Percentiles rank a stretch among this genome's conserved stretches.
phyloP scores from a whole-genome alignment of 2,888 invertebrate genomes.

The Tridacna gigas region DNA sequence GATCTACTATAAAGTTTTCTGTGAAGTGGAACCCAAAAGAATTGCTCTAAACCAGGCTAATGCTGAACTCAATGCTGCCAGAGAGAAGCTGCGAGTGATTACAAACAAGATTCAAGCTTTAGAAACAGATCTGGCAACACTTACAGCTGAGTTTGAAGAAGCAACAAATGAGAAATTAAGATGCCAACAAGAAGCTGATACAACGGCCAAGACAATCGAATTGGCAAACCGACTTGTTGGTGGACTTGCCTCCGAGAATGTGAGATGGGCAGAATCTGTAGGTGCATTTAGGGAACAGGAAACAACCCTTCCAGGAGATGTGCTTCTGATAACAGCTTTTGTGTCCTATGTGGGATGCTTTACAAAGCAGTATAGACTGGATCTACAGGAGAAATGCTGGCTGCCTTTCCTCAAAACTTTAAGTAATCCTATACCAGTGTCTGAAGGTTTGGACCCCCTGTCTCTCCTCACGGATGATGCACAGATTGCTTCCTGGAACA shows the following conservation, averaged over 20 bases:
- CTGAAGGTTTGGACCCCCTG: conserved; percentile 94
- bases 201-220: conserved; percentile 95
- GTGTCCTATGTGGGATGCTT: conserved; percentile 98
- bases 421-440: conserved; percentile 92
- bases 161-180: conserved; percentile 93
- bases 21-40: conserved; percentile 97
- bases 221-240: conserved; percentile 97
- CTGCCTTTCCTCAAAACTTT: conserved; percentile 92
- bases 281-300: conserved; percentile 91
- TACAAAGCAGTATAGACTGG: conserved; percentile 95
- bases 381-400: conserved; percentile 89
- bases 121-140: conserved; percentile 93
- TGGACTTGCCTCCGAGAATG: conserved; percentile 97
- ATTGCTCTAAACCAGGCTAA: conserved; percentile 96
- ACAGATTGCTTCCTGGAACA: conserved; percentile 97
- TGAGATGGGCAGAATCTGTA: conserved; percentile 97
- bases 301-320: conserved; percentile 96
- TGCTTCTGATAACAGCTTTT: conserved; percentile 96
- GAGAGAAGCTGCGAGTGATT: conserved; percentile 93
- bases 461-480: conserved; percentile 96
- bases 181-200: conserved; percentile 97
- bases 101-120: conserved; percentile 95
- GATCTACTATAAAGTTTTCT: conserved; percentile 96
- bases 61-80: conserved; percentile 94
- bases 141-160: conserved; percentile 97